A percentile compares a stretch with the other conserved stretches of the same genome.
These are phyloP conservation scores for Drosophila paracracens DNA, from an alignment of 2,888 invertebrate species.

Conservation along the genomic window DNA sequence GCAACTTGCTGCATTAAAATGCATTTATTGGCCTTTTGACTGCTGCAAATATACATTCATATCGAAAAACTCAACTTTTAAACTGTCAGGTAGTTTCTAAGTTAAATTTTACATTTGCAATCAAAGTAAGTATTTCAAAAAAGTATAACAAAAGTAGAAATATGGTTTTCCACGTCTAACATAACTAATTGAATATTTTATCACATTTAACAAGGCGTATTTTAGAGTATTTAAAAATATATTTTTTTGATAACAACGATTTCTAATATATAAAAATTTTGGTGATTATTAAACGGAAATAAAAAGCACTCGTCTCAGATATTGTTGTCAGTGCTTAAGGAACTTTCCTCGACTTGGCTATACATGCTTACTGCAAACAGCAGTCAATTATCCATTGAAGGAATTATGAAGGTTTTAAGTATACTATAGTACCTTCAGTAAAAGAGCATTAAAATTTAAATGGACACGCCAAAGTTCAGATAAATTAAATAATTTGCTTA, in stretches of 20 bases:
- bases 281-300: background rate
- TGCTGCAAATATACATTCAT: constrained; percentile 3
- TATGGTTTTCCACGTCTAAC: background rate
- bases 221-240: background rate
- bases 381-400: background rate
- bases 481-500: background rate
- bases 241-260: background rate
- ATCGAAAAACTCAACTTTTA: constrained; percentile 12
- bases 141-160: background rate
- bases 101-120: background rate
- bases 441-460: background rate
- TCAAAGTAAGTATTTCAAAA: background rate
- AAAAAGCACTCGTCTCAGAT: background rate
- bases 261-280: background rate
- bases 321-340: background rate
- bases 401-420: too few relatives aligned
- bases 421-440: too few relatives aligned
- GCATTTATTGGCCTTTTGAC: constrained; percentile 58
- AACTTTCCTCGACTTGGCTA: background rate
- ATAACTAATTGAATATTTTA: background rate
- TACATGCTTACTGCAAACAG: background rate
- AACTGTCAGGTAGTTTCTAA: background rate
- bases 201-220: background rate
- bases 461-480: accelerated
- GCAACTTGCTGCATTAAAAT: constrained; percentile 36